Conservation (phyloP, 1,140 invertebrate genomes). For the Popillia japonica region DNA sequence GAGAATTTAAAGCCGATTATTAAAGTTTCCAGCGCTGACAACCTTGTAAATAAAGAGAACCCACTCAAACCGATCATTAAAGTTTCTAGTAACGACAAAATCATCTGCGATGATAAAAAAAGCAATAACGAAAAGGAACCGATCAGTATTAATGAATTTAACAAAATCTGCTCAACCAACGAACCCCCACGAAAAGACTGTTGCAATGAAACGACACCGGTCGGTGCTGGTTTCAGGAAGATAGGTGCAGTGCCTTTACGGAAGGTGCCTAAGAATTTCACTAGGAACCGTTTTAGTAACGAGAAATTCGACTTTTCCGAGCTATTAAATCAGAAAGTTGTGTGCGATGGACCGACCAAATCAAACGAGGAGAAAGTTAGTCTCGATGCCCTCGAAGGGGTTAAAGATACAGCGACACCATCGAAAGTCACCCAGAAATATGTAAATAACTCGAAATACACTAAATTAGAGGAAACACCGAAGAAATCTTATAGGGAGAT, state of each 20-base stretch:
- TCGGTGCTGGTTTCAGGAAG: conserved; percentile 38
- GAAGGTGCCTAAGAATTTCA: conserved; percentile 58
- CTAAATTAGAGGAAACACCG: background rate
- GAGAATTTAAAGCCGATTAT: conserved; percentile 50
- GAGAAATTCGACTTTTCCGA: conserved; percentile 40
- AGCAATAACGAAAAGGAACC: background rate
- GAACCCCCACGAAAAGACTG: conserved; percentile 16
- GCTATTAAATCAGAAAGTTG: conserved; percentile 21
- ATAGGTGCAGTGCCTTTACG: conserved; percentile 42
- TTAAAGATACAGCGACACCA: conserved; percentile 42
- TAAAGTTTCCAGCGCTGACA: conserved; percentile 50
- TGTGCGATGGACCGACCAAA: background rate
- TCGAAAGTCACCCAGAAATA: conserved; percentile 54
- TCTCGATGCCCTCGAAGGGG: conserved; percentile 15
- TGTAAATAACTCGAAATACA: conserved; percentile 42
- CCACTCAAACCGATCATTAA: conserved; percentile 49
- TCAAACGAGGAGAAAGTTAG: conserved; percentile 13
- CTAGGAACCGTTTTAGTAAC: conserved; percentile 51
- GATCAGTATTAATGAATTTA: conserved; percentile 12
- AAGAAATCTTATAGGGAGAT: background rate
- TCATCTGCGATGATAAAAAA: background rate
- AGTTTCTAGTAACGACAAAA: background rate
- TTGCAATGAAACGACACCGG: conserved; percentile 44
- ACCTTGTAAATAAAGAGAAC: conserved; percentile 36
- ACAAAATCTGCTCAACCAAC: background rate